Conservation (phyloP, 1,140 invertebrate genomes). For the Reticulitermes speratus region DNA sequence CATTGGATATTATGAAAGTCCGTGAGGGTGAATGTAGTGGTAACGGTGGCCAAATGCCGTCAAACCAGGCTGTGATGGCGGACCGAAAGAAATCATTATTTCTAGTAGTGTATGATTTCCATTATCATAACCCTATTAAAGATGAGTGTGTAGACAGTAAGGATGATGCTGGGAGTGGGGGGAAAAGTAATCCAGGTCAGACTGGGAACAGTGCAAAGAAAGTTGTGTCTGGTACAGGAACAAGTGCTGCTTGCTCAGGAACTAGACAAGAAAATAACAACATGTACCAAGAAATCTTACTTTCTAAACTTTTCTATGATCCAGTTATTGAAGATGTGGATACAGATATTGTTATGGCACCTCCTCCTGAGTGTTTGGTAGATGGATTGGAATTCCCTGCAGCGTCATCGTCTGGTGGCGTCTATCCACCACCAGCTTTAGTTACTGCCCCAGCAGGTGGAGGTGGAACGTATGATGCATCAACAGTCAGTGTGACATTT, state of each 20-base stretch:
- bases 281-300: conserved; percentile 49
- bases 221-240: conserved; percentile 49
- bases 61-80: background rate
- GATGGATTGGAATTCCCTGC: conserved; percentile 18
- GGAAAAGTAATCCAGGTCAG: conserved; percentile 29
- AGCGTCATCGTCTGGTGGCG: background rate
- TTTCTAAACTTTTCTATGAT: conserved; percentile 50
- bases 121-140: conserved; percentile 46
- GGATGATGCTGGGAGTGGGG: background rate
- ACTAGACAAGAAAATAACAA: conserved; percentile 36
- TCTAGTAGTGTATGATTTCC: conserved; percentile 58
- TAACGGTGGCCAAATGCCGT: background rate
- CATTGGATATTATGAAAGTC: conserved; percentile 51
- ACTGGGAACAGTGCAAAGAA: conserved; percentile 53
- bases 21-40: conserved; percentile 26
- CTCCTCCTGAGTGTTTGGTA: conserved; percentile 26
- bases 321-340: conserved; percentile 51
- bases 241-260: conserved; percentile 42
- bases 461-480: conserved; percentile 5
- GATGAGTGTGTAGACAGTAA: conserved; percentile 22
- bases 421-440: background rate
- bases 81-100: conserved; percentile 43
- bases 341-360: conserved; percentile 35
- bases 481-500: background rate
- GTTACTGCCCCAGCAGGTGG: background rate